These are phyloP conservation scores for Labia minor DNA, from an alignment of 2,888 invertebrate species.

Conservation along the genomic window DNA sequence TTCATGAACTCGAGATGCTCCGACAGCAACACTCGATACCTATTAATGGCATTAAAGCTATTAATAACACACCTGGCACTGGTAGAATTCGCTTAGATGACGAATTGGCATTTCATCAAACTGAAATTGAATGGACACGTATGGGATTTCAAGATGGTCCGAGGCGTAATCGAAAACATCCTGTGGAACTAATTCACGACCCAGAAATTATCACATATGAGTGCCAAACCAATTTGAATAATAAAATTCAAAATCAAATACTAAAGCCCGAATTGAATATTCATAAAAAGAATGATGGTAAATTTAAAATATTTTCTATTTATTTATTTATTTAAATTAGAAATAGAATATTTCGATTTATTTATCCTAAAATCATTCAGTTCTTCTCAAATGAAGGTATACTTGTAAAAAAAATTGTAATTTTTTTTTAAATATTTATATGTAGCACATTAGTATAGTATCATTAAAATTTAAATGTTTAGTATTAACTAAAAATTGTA, in stretches of 20 bases:
- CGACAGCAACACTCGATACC: background rate
- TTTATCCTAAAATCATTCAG: no score
- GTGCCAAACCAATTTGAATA: background rate
- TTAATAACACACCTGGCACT: slow-evolving; percentile 20
- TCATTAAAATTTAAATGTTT: no score
- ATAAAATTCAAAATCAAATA: background rate
- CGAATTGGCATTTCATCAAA: slow-evolving; percentile 38
- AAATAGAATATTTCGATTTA: no score
- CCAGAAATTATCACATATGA: background rate
- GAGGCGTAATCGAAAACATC: slow-evolving; percentile 21
- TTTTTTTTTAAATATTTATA: no score
- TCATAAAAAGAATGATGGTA: background rate
- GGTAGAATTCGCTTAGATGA: slow-evolving; percentile 34
- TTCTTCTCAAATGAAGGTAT: no score
- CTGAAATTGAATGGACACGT: slow-evolving; percentile 39
- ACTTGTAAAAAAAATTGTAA: no score
- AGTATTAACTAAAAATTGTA: no score
- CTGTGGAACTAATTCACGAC: slow-evolving; percentile 22
- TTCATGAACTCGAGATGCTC: slow-evolving; percentile 33
- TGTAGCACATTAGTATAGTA: no score
- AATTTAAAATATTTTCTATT: no score
- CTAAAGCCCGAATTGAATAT: background rate
- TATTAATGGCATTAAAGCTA: slow-evolving; percentile 20
- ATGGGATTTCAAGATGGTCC: slow-evolving; percentile 17
- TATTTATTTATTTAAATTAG: no score